These are phyloP conservation scores for Philhelius pedissequus DNA, from an alignment of 2,888 invertebrate species.

Conservation along the genomic window DNA sequence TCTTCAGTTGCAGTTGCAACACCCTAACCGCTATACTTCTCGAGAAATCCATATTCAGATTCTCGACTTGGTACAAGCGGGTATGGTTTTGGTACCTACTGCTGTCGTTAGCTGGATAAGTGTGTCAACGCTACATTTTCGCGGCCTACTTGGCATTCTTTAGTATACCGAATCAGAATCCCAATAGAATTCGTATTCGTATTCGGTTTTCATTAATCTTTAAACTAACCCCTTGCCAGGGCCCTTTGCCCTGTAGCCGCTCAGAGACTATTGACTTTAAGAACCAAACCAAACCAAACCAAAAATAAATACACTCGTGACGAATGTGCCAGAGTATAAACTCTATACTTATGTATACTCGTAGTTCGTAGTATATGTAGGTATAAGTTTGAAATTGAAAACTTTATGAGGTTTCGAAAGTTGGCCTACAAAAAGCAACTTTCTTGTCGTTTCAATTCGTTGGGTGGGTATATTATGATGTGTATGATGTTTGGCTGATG, in stretches of 20 bases:
- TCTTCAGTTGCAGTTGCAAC: background rate
- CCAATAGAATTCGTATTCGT: constrained; percentile 4
- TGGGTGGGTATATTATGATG: background rate
- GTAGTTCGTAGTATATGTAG: no score
- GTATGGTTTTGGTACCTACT: background rate
- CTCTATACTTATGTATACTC: no score
- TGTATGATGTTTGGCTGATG: background rate
- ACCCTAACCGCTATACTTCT: background rate
- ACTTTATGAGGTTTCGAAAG: constrained; percentile 44
- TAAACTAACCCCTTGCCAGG: constrained; percentile 28
- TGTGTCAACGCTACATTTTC: constrained; percentile 36
- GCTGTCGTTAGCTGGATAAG: constrained; percentile 15
- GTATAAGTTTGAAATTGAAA: constrained; percentile 40
- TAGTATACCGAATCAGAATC: constrained; percentile 19
- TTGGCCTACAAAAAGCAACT: constrained; percentile 25
- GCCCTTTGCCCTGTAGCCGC: constrained; percentile 25
- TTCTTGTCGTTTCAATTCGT: constrained; percentile 22
- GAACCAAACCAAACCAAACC: constrained; percentile 4
- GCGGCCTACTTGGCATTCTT: constrained; percentile 41
- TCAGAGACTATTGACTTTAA: constrained; percentile 45
- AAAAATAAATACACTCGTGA: constrained; percentile 27
- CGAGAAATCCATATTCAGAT: background rate
- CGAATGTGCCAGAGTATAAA: background rate
- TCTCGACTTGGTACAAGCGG: background rate
- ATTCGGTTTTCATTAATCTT: constrained; percentile 34